Evolutionary conservation across 92 coral and sea anemone genomes (phyloP), one percentile per base, ranked within the genome.

Genomic region (Chrysogorgia sp.): DNA sequence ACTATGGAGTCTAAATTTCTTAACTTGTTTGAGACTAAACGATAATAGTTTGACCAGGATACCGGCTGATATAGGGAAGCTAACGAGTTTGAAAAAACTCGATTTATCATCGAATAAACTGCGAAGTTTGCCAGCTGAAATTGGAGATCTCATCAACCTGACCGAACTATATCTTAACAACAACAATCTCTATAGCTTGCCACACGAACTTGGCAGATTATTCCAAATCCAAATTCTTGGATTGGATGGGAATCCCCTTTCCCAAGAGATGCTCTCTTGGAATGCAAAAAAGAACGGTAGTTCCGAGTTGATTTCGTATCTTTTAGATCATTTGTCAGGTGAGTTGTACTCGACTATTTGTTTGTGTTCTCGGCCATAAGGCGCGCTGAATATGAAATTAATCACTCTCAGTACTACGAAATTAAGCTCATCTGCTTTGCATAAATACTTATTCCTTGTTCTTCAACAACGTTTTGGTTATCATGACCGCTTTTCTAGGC

Each of bases 111-210:
- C 90, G 67, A 96, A 96, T 82, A 96, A 96, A 86, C 86, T 96
- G 59, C 92, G 99, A 87, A 91, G 96, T 84, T 90, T 96, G 91
- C 99, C 99, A 40, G 91, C 90, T 63, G 99, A 96, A 92, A 93
- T 96, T 47, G 99, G 99, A 84, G 99, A 96, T 90, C 86, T 96
- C 89, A 93, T 96, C 99, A 96, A 93, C 90, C 89, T 96, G 82
- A 96, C 94, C 85, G 99, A 96, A 89, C 91, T 96, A 23, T 92
- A 89, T 85, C 82, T 96, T 41, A 83, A 96, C 99, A 96, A 96
- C 83, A 96, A 96, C 87, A 91, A 63, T 75, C 90, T 96, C 28
- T 88, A 96, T 78, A 83, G 59, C 81, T 83, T 96, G 88, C 99
- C 98, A 53, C 92, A 96, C 82, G 99, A 96, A 86, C 93, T 96